Base-by-base conservation (phyloP, 2,113 vertebrate species). In the Eclectus roratus region DNA sequence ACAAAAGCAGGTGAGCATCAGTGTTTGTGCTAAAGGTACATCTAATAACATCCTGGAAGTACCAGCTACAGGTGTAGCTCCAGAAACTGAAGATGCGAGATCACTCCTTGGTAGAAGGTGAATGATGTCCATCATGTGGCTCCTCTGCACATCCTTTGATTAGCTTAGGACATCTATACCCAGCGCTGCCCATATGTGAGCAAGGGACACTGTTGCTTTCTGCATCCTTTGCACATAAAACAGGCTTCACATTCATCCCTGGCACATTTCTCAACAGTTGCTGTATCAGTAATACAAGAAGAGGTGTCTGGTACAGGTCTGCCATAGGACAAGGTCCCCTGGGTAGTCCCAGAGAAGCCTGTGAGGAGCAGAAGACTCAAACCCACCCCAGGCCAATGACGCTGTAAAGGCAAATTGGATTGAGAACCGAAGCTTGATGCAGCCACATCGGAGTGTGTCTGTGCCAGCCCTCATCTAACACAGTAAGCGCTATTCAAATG, bases 1-100 rank as follows among this genome's bases (percentile, higher is more conserved):
- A 19, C 1, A 19, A 52, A 66, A 63, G 6, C 7, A 44, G 21
- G n/a, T 5, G 6, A 37, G 3, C 6, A 4, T 7, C 0, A 0
- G 5, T 28, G 15, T 63, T 61, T 21, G 13, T 69, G 39, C 44
- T 7, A 15, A 8, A 19, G 33, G 16, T 37, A 15, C 43, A 21
- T 63, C 85, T 63, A 21, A 50, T 15, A 50, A n/a, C 6, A 1
- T 41, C 52, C 46, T 61, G 35, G 69, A 81, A 82, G 21, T 16
- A 68, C 9, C 37, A 86, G 8, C 23, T 56, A 18, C 65, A 17
- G 43, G 21, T 4, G 1, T 73, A 24, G 33, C 60, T 87, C 58
- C 24, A 50, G 52, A 63, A 73, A 68, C 24, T 29, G 28, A 39
- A 72, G 24, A 8, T 35, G 11, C n/a, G 7, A 2, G 8, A 49